Conservation (phyloP, 2,797 vertebrate genomes). For the Sebastes matsubarae region DNA sequence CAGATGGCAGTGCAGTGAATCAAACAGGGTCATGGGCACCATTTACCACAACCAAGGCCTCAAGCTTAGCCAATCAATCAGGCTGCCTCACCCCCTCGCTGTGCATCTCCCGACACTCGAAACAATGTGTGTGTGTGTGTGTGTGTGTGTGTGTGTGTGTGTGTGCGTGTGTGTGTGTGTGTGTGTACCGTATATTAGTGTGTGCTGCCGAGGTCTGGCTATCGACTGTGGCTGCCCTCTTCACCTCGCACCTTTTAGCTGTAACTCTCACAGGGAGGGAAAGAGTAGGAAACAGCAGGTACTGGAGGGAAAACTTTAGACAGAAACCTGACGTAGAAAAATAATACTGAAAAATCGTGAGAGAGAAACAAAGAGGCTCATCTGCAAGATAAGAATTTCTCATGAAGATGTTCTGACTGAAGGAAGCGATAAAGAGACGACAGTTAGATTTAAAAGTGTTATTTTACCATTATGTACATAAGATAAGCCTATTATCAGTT, state of each 20-base stretch:
- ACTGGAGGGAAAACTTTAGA: background rate
- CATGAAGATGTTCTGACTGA: background rate
- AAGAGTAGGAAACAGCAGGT: background rate
- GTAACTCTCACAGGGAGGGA: background rate
- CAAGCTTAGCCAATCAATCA: conserved; percentile 46
- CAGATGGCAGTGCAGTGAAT: conserved; percentile 32
- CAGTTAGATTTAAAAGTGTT: background rate
- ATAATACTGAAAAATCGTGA: background rate
- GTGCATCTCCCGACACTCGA: conserved; percentile 18
- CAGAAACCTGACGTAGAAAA: background rate
- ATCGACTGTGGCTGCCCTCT: conserved; percentile 32
- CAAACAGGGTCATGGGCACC: conserved; percentile 38
- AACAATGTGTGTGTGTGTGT: background rate
- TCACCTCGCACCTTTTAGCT: conserved; percentile 35
- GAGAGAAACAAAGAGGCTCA: background rate
- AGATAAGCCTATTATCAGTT: background rate
- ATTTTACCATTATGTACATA: too few species aligned
- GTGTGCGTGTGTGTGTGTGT: background rate
- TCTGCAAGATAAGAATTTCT: background rate
- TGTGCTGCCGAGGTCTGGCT: conserved; percentile 29
- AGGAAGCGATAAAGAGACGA: background rate
- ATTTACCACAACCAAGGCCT: conserved; percentile 40
- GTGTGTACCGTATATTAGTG: background rate
- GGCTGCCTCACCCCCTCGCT: conserved; percentile 22
- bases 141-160: background rate